Base-by-base conservation (phyloP, 2,797 vertebrate species). In the Tachyglossus aculeatus region DNA sequence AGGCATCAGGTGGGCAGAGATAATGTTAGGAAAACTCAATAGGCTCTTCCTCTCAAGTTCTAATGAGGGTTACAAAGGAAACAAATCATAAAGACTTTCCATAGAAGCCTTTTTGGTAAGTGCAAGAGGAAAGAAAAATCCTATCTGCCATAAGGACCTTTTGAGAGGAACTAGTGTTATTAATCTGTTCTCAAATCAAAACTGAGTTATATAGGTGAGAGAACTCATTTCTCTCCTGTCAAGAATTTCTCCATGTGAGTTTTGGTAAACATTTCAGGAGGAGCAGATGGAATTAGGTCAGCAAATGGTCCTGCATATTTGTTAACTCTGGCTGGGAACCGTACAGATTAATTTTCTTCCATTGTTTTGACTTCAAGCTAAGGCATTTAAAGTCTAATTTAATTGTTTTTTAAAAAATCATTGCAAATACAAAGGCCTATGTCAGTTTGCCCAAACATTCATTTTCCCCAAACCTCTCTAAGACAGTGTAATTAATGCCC, bases 1-100 rank as follows among this genome's bases (percentile, higher is more conserved):
- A 47, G 73, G 77, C 81, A 50, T 81, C 84, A 54, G 80, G 69
- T 73, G 69, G 40, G 50, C 63, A 0, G 27, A 73, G 79, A 86
- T 58, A 78, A 83, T 85, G 76, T 61, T 66, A 65, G 82, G 45
- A 52, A 80, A 68, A 75, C 86, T 84, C 85, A 73, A 45, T 65
- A 79, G 70, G 85, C 76, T n/a, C n/a, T 77, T 86, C 71, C 74
- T 88, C 80, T 82, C 71, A 44, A 65, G 78, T 77, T 78, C 71
- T 88, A 80, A 89, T 71, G 72, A 87, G 85, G 77, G 85, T 76
- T 41, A 83, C 71, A 85, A 83, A 80, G 45, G 77, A 70, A 74
- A 78, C 0, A 2, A 84, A 44, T 78, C 57, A 60, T 18, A 15
- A 57, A 80, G 59, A 58, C 38, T 82, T 69, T 88, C 75, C 7